Percentiles rank a stretch among this genome's conserved stretches.
phyloP scores from a whole-genome alignment of 2,797 vertebrate species.

The Danionella dracula region DNA sequence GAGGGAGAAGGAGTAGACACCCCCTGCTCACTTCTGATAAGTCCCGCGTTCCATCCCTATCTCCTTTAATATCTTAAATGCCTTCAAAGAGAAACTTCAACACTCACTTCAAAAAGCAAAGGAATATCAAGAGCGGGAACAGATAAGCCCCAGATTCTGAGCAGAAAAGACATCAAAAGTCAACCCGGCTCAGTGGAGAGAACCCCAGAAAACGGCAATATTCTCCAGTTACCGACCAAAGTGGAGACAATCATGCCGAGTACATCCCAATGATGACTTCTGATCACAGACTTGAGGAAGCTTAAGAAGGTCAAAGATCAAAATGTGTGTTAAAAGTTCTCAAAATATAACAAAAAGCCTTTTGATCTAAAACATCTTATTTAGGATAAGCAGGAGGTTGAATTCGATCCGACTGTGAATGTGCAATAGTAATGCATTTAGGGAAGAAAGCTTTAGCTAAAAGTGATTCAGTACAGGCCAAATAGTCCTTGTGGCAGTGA shows the following conservation, averaged over 20 bases:
- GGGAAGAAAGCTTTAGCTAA: too few relatives aligned
- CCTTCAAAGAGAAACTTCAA: constrained; percentile 32
- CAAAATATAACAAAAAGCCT: too few relatives aligned
- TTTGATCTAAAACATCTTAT: too few relatives aligned
- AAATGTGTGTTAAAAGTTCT: too few relatives aligned
- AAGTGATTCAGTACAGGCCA: too few relatives aligned
- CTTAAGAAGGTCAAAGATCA: neutral
- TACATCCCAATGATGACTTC: neutral
- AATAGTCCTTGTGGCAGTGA: too few relatives aligned
- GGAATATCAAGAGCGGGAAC: neutral
- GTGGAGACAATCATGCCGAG: neutral
- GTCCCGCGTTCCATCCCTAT: neutral
- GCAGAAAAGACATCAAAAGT: constrained; percentile 7
- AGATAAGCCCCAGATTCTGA: constrained; percentile 29
- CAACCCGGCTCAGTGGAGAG: neutral
- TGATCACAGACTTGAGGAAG: neutral
- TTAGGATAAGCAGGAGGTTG: too few relatives aligned
- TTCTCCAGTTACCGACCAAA: constrained; percentile 2
- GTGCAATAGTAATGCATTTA: too few relatives aligned
- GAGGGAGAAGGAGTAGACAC: neutral
- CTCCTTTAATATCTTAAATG: constrained; percentile 1
- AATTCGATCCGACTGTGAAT: too few relatives aligned
- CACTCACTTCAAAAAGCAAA: constrained; percentile 1
- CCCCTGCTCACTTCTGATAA: neutral
- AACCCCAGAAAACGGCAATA: constrained; percentile 31